Percentiles rank a stretch among this genome's conserved stretches.
Evolutionary conservation across 2,888 invertebrate genomes (phyloP).

Genomic region (Pinctada fucata): DNA sequence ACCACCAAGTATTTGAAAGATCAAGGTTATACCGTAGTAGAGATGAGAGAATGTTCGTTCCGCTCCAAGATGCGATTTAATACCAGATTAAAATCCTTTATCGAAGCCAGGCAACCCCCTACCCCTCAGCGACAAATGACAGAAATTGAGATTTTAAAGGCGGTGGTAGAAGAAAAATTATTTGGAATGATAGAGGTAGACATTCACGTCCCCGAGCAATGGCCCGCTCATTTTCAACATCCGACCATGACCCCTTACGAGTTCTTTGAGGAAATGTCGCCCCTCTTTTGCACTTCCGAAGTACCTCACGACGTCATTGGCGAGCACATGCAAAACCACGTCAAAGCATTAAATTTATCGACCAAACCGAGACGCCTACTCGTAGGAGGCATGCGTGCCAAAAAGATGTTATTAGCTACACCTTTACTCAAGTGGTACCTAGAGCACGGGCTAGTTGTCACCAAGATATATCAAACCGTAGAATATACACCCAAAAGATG

Average conservation of each 20-base stretch:
- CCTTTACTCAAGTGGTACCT: slow-evolving; percentile 5
- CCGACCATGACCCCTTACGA: slow-evolving; percentile 22
- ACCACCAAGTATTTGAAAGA: not conserved
- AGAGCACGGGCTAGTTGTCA: slow-evolving; percentile 26
- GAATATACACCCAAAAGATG: slow-evolving; percentile 37
- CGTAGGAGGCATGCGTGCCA: slow-evolving; percentile 42
- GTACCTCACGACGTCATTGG: not conserved
- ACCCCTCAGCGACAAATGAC: slow-evolving; percentile 28
- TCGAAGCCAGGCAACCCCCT: not conserved
- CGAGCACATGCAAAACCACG: not conserved
- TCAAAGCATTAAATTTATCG: not conserved
- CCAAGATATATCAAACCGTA: slow-evolving; percentile 42
- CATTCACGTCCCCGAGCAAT: no score
- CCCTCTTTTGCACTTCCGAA: not conserved
- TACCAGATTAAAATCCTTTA: not conserved
- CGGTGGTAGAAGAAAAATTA: slow-evolving; percentile 25
- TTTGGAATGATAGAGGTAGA: slow-evolving; percentile 43
- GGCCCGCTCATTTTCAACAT: no score
- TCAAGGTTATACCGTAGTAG: slow-evolving; percentile 16
- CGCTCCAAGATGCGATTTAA: not conserved
- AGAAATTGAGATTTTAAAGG: slow-evolving; percentile 27
- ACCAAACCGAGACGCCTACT: slow-evolving; percentile 31
- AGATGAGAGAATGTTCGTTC: slow-evolving; percentile 12
- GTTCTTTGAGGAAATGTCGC: no score
- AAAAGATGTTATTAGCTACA: slow-evolving; percentile 19